Percentiles rank a stretch among this genome's conserved stretches.
These are phyloP conservation scores for Mechanitis messenoides DNA, from an alignment of 2,888 invertebrate genomes.

Conservation along the genomic window DNA sequence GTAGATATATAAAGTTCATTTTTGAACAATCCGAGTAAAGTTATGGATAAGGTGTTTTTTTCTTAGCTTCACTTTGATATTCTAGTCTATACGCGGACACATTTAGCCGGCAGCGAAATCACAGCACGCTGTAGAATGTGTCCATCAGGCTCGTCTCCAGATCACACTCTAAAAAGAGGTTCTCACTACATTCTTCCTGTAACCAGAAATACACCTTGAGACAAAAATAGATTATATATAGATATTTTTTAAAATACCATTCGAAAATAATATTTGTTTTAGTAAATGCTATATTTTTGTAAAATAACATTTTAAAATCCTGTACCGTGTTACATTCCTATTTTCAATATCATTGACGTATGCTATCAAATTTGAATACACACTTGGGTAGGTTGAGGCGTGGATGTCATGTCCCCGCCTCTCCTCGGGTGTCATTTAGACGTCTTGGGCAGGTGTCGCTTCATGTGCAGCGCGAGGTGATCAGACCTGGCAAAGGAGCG, in stretches of 20 bases:
- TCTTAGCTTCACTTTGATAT: conserved; percentile 21
- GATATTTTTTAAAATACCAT: neutral
- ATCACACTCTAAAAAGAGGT: conserved; percentile 69
- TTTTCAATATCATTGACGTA: neutral
- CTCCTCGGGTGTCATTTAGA: conserved; percentile 79
- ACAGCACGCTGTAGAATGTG: conserved; percentile 68
- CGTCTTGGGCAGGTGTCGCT: conserved; percentile 94
- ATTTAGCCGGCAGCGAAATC: conserved; percentile 34
- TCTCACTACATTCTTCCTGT: conserved; percentile 69
- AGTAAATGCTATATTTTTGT: no score
- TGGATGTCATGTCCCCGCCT: conserved; percentile 66
- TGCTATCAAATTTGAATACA: neutral
- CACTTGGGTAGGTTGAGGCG: conserved; percentile 58
- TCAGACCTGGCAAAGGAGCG: conserved; percentile 96
- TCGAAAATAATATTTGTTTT: no score
- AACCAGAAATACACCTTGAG: conserved; percentile 30
- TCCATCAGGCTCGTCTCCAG: conserved; percentile 68
- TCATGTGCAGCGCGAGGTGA: conserved; percentile 97
- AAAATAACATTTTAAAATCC: neutral
- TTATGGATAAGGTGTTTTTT: conserved; percentile 10
- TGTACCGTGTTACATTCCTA: neutral
- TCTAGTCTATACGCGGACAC: conserved; percentile 12
- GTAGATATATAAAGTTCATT: conserved; percentile 6
- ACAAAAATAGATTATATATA: neutral
- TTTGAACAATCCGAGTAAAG: conserved; percentile 4